Percentiles rank a stretch among this genome's conserved stretches.
Evolutionary conservation across 2,797 vertebrate genomes (phyloP).

Genomic region (Selene dorsalis): DNA sequence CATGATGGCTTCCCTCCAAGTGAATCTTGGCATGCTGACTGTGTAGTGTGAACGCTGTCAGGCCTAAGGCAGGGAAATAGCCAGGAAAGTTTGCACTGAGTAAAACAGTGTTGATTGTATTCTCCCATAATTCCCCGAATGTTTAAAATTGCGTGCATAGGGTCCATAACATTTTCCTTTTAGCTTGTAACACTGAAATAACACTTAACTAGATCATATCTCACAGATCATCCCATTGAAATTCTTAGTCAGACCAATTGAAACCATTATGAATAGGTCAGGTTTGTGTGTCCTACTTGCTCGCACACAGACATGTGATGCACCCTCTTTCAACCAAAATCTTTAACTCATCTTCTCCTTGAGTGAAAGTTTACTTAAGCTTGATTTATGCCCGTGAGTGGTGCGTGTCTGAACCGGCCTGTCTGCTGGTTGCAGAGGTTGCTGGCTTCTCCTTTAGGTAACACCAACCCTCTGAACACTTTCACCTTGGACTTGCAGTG

Average conservation of each 20-base stretch:
- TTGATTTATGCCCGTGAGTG: slow-evolving; percentile 44
- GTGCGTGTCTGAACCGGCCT: slow-evolving; percentile 51
- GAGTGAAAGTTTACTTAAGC: slow-evolving; percentile 64
- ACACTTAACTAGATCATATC: neutral
- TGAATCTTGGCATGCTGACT: slow-evolving; percentile 32
- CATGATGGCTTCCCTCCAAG: slow-evolving; percentile 13
- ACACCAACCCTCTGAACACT: slow-evolving; percentile 14
- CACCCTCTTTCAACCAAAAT: slow-evolving; percentile 24
- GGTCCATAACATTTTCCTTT: slow-evolving; percentile 23
- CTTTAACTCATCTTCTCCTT: slow-evolving; percentile 42
- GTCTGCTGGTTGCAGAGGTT: slow-evolving; percentile 8
- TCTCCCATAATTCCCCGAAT: slow-evolving; percentile 21
- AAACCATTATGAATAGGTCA: slow-evolving; percentile 25
- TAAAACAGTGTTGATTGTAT: slow-evolving; percentile 30
- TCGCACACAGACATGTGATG: slow-evolving; percentile 16
- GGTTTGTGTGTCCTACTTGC: slow-evolving; percentile 20
- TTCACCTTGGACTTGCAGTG: slow-evolving; percentile 12
- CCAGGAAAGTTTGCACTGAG: slow-evolving; percentile 59
- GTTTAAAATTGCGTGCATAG: slow-evolving; percentile 9
- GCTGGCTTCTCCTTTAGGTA: slow-evolving; percentile 25
- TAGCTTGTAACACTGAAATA: slow-evolving; percentile 22
- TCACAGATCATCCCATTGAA: slow-evolving; percentile 26
- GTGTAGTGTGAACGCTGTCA: slow-evolving; percentile 30
- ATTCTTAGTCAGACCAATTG: slow-evolving; percentile 2
- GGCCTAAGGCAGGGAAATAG: slow-evolving; percentile 11